Evolutionary conservation across 2,113 vertebrate species (phyloP), one percentile per base, ranked within the genome.

Genomic region (Pseudorhombus dupliciocellatus): DNA sequence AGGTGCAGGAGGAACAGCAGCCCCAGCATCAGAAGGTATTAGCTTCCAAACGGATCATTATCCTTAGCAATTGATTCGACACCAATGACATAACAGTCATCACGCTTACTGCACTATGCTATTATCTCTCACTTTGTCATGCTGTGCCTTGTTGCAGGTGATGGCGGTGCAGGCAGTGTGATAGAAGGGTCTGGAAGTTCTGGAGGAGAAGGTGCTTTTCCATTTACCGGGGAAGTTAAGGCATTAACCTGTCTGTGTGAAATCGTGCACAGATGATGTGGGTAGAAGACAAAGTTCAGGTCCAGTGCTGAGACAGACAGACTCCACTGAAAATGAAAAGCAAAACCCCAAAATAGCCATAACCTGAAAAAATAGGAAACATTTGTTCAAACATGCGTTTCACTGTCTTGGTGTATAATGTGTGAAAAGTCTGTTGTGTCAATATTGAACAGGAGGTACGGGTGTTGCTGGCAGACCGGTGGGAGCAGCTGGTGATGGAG

Each of bases 161-260:
- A 89, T 52, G 40, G 70, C 59, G 89, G 76, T 71, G 55, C 73
- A 50, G 84, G 81, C 54, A 86, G 83, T 66, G 79, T 87, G 57
- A 77, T 91, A 59, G 93, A 93, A 42, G 93, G 92, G 3, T 93
- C 93, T 81, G 93, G 92, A 76, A 87, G 79, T 76, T 86, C 92
- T 61, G 89, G 71, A 85, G 89, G 83, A 81, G 89, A 87, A 67
- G 83, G 86, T 90, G 66, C 70, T 62, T 87, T 58, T 69, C 56
- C 58, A 63, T 55, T 63, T 26, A 21, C 37, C 63, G 26, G 26
- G 69, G 10, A 44, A 37, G 4, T 69, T 53, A 7, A 60, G 20
- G 10, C 11, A 37, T 37, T 37, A 77, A 63, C 16, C 15, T 46
- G 15, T 63, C 2, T 63, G 55, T 44, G 62, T 70, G 15, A 77